Conservation (phyloP, 2,888 invertebrate species). For the Periphyllus acericola region DNA sequence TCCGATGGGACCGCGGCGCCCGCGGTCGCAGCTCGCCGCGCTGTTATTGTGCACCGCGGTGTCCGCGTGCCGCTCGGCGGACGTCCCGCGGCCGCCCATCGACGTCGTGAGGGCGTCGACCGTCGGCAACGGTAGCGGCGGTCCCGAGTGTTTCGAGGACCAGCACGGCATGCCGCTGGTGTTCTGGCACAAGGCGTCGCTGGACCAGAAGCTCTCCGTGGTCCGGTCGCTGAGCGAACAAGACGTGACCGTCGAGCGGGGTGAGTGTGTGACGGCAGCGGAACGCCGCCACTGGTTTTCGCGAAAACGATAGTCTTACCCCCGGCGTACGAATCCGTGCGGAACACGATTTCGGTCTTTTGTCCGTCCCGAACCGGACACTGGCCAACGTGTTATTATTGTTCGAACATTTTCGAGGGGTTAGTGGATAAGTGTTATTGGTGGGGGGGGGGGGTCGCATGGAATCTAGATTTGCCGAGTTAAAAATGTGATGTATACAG, state of each 20-base stretch:
- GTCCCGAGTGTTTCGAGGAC: slow-evolving; percentile 11
- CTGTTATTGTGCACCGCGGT: neutral
- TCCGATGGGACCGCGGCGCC: slow-evolving; percentile 6
- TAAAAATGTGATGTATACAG: too few species aligned
- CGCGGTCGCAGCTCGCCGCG: neutral
- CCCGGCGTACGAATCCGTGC: too few species aligned
- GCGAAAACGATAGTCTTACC: too few species aligned
- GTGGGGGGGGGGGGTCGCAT: too few species aligned
- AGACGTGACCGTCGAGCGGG: slow-evolving; percentile 18
- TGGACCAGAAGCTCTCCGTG: slow-evolving; percentile 20
- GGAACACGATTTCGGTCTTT: neutral
- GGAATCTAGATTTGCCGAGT: too few species aligned
- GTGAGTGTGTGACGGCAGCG: neutral
- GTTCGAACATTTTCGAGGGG: too few species aligned
- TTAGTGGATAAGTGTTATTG: too few species aligned
- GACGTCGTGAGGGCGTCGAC: slow-evolving; percentile 38
- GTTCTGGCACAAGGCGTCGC: slow-evolving; percentile 31
- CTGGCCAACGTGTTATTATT: too few species aligned
- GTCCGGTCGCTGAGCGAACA: slow-evolving; percentile 27
- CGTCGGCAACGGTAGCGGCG: neutral
- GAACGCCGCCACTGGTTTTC: too few species aligned
- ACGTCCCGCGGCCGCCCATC: neutral
- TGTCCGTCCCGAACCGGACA: too few species aligned
- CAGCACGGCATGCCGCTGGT: slow-evolving; percentile 36
- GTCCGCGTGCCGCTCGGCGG: neutral